phyloP scores from a whole-genome alignment of 2,888 invertebrate genomes.

The Parnassius apollo region DNA sequence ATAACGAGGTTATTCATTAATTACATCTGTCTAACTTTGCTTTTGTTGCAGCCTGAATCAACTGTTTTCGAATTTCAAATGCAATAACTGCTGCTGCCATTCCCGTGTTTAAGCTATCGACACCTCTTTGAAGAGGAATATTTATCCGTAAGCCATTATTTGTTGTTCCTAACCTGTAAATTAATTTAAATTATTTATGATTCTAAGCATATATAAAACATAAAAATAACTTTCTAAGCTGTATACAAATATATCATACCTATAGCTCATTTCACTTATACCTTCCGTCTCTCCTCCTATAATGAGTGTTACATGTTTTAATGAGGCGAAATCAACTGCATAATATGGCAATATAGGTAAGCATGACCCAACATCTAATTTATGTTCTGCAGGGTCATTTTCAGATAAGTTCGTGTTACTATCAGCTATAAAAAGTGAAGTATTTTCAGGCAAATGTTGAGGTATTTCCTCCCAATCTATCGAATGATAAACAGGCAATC shows the following conservation, averaged over 20 bases:
- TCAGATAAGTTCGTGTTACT: conserved; percentile 67
- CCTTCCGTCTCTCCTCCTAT: conserved; percentile 95
- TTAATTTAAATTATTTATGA: background rate
- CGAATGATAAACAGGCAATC: conserved; percentile 84
- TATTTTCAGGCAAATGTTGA: conserved; percentile 65
- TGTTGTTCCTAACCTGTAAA: conserved; percentile 77
- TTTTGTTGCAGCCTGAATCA: conserved; percentile 59
- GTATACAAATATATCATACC: conserved; percentile 49
- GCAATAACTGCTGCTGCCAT: conserved; percentile 91
- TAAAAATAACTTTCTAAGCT: background rate
- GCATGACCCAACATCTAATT: conserved; percentile 30
- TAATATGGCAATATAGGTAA: conserved; percentile 84
- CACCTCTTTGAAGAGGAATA: conserved; percentile 87
- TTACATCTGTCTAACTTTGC: conserved; percentile 44
- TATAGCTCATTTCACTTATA: conserved; percentile 86
- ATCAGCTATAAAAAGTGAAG: conserved; percentile 85
- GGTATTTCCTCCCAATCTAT: conserved; percentile 84
- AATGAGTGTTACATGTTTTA: conserved; percentile 84
- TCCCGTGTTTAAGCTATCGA: conserved; percentile 93
- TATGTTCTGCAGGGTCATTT: conserved; percentile 31
- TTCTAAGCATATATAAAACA: background rate
- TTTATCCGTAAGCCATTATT: conserved; percentile 84
- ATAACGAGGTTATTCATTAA: conserved; percentile 3
- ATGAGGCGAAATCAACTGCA: conserved; percentile 76
- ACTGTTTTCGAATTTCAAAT: conserved; percentile 90